Conservation (phyloP, 2,888 invertebrate species). For the Leptopilina syphax region DNA sequence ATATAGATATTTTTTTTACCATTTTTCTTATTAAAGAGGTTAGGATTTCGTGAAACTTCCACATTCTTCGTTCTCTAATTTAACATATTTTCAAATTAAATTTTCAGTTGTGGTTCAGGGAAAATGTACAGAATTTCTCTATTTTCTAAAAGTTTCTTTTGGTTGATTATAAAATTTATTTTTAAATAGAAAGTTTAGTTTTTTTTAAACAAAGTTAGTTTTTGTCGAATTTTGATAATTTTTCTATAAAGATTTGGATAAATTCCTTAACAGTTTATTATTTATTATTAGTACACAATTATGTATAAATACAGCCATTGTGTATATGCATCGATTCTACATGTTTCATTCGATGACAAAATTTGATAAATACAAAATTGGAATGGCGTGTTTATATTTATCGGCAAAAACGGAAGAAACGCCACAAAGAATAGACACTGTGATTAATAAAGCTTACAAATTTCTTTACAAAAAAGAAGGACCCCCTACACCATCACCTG, state of each 20-base stretch:
- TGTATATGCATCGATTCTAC: constrained; percentile 98
- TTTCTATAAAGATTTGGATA: neutral
- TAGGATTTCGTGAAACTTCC: neutral
- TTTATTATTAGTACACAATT: constrained; percentile 81
- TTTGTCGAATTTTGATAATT: neutral
- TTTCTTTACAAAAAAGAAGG: constrained; percentile 85
- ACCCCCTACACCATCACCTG: constrained; percentile 77
- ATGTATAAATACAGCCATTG: constrained; percentile 98
- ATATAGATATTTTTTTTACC: no score
- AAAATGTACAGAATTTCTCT: no score
- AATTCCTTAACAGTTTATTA: neutral
- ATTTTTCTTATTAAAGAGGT: neutral
- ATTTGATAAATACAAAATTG: constrained; percentile 94
- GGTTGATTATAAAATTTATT: no score
- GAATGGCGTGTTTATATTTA: constrained; percentile 94
- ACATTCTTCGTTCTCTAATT: no score
- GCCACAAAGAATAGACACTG: constrained; percentile 96
- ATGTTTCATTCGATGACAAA: constrained; percentile 98
- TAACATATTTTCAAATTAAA: no score
- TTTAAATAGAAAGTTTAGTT: neutral
- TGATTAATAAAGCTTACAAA: constrained; percentile 92
- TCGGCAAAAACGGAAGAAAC: constrained; percentile 99
- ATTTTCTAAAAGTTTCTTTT: no score
- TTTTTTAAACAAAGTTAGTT: no score
- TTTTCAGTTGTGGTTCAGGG: no score